Percentiles rank a stretch among this genome's conserved stretches.
phyloP scores from a whole-genome alignment of 2,888 invertebrate genomes.

The Hartigia nigra region DNA sequence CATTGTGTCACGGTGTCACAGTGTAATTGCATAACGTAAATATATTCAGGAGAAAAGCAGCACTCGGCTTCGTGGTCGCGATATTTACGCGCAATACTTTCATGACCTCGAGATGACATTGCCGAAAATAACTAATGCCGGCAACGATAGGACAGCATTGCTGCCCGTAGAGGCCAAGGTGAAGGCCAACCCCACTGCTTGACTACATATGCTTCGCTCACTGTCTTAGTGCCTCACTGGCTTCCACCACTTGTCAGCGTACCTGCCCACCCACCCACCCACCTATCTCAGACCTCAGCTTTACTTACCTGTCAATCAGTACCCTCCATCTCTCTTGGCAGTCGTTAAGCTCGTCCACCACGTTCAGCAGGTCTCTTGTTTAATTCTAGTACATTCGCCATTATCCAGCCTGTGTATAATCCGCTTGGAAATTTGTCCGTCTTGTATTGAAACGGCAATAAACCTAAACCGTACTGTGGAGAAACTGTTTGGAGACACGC shows the following conservation, averaged over 20 bases:
- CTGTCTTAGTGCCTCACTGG: background rate
- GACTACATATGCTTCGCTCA: background rate
- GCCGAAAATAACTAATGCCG: conserved; percentile 56
- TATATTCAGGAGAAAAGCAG: background rate
- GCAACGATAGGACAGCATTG: conserved; percentile 43
- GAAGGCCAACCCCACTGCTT: conserved; percentile 46
- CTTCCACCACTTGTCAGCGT: background rate
- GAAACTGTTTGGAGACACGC: background rate
- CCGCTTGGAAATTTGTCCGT: background rate
- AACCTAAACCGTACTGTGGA: background rate
- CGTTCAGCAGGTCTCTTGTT: background rate
- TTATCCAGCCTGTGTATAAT: background rate
- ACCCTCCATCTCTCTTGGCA: background rate
- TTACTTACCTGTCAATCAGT: background rate
- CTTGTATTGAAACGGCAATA: background rate
- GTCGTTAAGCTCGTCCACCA: background rate
- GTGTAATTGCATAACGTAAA: conserved; percentile 18
- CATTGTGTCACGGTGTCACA: conserved; percentile 15
- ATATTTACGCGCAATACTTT: conserved; percentile 44
- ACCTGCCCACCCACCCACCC: too few relatives aligned
- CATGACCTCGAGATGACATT: conserved; percentile 54
- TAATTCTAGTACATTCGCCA: background rate
- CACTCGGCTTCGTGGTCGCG: background rate
- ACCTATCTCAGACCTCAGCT: too few relatives aligned
- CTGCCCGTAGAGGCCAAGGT: conserved; percentile 56